Percentiles rank a stretch among this genome's conserved stretches.
These are phyloP conservation scores for Gymnobelideus leadbeateri DNA, from an alignment of 2,113 vertebrate species.

Conservation along the genomic window DNA sequence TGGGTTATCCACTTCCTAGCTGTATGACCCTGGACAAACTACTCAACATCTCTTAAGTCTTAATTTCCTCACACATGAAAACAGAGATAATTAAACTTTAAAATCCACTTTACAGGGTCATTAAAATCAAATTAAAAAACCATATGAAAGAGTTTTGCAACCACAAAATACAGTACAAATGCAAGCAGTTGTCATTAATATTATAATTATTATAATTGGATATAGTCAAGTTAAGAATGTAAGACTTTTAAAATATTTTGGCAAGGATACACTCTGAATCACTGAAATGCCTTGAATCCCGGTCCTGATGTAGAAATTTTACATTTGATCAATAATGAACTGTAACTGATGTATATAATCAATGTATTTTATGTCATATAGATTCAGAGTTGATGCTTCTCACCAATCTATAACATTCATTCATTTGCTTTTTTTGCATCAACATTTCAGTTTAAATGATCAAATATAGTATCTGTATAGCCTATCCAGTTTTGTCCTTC, in stretches of 20 bases:
- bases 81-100: background rate
- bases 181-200: background rate
- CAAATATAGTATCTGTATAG: background rate
- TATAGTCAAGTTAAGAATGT: background rate
- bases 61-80: background rate
- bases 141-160: background rate
- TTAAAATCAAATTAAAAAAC: background rate
- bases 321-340: background rate
- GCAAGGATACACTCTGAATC: background rate
- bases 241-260: background rate
- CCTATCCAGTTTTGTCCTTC: background rate
- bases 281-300: background rate
- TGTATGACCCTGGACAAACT: background rate
- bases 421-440: background rate
- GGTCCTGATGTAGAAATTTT: background rate
- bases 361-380: background rate
- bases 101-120: background rate
- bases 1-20: background rate
- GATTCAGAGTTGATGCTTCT: background rate
- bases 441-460: background rate
- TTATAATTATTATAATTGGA: background rate
- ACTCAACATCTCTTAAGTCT: background rate
- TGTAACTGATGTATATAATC: background rate
- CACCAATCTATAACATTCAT: background rate
- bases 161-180: background rate